Base-by-base conservation (phyloP, 1,140 invertebrate genomes). In the Aporrectodea caliginosa region DNA sequence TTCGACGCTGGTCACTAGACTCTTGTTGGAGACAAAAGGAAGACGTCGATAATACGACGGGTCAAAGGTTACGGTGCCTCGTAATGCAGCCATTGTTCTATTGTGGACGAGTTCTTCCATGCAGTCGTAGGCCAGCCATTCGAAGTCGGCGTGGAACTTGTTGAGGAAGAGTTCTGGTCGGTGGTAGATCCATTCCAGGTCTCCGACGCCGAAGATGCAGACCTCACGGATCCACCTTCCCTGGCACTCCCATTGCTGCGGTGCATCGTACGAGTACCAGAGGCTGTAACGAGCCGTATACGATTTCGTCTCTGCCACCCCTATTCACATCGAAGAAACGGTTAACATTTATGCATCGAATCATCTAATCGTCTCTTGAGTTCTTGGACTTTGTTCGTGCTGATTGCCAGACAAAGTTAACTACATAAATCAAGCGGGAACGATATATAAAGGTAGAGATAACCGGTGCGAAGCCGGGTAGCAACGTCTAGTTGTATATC, bases 141-240 rank as follows among this genome's bases (percentile, higher is more conserved):
- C 82, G 78, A 77, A 83, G 33, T 84, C 80, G 30, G 81, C 69
- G 78, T 85, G 81, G 77, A 88, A 86, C 79, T 88, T 88, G 82
- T 88, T 88, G 68, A 83, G 84, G 79, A 87, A 85, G 16, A 88
- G 73, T 74, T 85, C 79, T 29, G 73, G 82, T 33, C 82, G 43
- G 2, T 73, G 31, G 0, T 70, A 69, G 0, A 87, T 32, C 29
- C 79, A 72, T 2, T 80, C 79, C 72, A 87, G 78, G 80, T 88
- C 86, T 12, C 73, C 81, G 34, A 82, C 78, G 16, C 83, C 82
- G 35, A 85, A 83, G 22, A 86, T 83, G 79, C 86, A 87, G 0
- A 87, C 79, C 29, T 82, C 78, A 69, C 84, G 70, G 16, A 79
- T 35, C n/a, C 75, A 79, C 35, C 32, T 33, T 16, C 79, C 79